A percentile compares a stretch with the other conserved stretches of the same genome.
Conservation (phyloP, 2,113 vertebrate species). For the Rattus norvegicus region DNA sequence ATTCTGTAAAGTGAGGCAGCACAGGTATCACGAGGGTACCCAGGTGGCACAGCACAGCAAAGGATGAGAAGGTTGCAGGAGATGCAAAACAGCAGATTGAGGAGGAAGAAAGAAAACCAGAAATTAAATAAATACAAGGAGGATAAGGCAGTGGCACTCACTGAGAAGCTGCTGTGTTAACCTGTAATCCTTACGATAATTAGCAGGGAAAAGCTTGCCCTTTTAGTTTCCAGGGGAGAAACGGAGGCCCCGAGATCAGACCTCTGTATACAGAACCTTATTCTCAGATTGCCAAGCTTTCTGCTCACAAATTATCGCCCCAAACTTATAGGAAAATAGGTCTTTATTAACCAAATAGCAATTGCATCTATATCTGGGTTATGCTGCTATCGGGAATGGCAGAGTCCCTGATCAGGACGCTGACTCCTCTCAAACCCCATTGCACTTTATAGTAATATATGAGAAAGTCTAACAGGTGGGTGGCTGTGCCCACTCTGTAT, state of each 20-base stretch:
- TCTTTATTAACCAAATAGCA: neutral
- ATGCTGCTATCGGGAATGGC: neutral
- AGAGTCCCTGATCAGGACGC: neutral
- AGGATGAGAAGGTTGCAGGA: neutral
- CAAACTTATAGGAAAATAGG: neutral
- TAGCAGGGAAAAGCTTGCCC: neutral
- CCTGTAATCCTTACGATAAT: neutral
- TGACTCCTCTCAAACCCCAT: neutral
- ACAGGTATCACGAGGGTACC: neutral
- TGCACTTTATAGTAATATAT: neutral
- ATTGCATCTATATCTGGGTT: neutral
- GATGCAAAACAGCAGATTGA: neutral
- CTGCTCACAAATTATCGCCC: conserved; percentile 21
- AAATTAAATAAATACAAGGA: neutral
- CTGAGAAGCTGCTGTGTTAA: neutral
- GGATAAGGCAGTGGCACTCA: neutral
- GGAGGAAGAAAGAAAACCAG: neutral
- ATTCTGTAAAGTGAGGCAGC: neutral
- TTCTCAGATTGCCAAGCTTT: neutral
- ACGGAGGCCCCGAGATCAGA: neutral
- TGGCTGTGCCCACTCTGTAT: neutral
- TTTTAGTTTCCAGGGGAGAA: neutral
- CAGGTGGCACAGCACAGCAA: neutral
- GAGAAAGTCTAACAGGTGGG: neutral
- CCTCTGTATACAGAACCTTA: neutral